Evolutionary conservation across 2,888 invertebrate species (phyloP), one percentile per base, ranked within the genome.

Genomic region (Heterodera filipjevi): DNA sequence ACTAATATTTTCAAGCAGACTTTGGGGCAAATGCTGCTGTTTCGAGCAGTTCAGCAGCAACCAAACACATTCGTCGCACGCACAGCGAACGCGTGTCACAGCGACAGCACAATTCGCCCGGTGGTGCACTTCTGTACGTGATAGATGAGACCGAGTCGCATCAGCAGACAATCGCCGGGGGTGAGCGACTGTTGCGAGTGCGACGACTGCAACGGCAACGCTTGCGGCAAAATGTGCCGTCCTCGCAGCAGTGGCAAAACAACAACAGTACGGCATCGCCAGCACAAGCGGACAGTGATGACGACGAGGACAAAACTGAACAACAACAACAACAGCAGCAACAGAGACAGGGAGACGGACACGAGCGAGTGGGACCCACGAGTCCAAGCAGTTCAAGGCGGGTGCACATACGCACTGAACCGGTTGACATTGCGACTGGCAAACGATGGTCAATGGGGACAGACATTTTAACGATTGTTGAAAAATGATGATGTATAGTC

Each of bases 11-110:
- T 39, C 12, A 39, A 39, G n/a, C 39, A 39, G 39, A 39, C 6
- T 0, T 39, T 39, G 39, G 8, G 8, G 39, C 6, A 39, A 39
- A 12, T 39, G 39, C 39, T 6, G 39, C 39, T 44, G 12, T 44
- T 49, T 49, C 49, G 19, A 19, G 27, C 59, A 59, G 59, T 27
- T 8, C 59, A 59, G 19, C 49, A 49, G 19, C 12, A 49, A 2
- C 14, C 14, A n/a, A 59, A 12, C 59, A 27, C n/a, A 59, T 59
- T 27, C 59, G 59, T 8, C 59, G 59, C 59, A 59, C 59, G 59
- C 59, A 59, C 59, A 59, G 59, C 27, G 59, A 59, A 59, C 59
- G 59, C 59, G 59, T 59, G 12, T 59, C 59, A 27, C 59, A 59
- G 27, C 59, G 59, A 27, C n/a, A 12, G 8, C 59, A n/a, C 22